Conservation (phyloP, 2,888 invertebrate genomes). For the Heteropelma amictum region DNA sequence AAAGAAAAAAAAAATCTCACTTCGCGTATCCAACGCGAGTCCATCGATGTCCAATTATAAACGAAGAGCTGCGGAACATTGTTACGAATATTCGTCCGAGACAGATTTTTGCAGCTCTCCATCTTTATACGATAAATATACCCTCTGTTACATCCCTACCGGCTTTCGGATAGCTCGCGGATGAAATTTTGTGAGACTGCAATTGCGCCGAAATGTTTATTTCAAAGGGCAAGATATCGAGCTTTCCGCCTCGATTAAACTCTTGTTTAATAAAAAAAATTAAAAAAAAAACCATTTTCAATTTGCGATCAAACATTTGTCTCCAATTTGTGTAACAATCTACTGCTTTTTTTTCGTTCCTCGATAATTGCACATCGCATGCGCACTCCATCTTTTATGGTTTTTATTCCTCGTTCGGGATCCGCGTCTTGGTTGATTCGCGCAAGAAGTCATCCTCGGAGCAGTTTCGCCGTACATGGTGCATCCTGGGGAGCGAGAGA, state of each 20-base stretch:
- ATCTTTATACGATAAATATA: constrained; percentile 18
- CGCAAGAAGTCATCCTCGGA: too few species aligned
- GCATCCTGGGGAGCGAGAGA: background rate
- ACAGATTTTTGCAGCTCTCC: constrained; percentile 13
- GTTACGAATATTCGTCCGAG: constrained; percentile 55
- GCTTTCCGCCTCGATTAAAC: background rate
- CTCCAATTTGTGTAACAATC: background rate
- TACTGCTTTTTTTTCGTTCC: too few species aligned
- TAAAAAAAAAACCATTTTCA: too few species aligned
- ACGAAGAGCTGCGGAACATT: constrained; percentile 63
- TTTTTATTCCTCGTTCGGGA: too few species aligned
- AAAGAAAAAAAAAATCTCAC: constrained; percentile 7
- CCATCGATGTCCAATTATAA: constrained; percentile 51
- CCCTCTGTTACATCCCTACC: background rate
- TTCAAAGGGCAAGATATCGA: background rate
- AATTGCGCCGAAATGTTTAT: constrained; percentile 6
- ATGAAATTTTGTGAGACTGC: background rate
- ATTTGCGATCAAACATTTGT: too few species aligned
- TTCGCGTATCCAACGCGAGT: constrained; percentile 21
- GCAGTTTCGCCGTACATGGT: background rate
- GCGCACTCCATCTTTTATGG: too few species aligned
- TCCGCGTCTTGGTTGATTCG: too few species aligned
- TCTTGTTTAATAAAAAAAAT: constrained; percentile 26
- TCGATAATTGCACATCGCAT: too few species aligned
- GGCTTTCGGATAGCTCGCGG: background rate